Conservation (phyloP, 2,113 vertebrate genomes). For the Nibea coibor region DNA sequence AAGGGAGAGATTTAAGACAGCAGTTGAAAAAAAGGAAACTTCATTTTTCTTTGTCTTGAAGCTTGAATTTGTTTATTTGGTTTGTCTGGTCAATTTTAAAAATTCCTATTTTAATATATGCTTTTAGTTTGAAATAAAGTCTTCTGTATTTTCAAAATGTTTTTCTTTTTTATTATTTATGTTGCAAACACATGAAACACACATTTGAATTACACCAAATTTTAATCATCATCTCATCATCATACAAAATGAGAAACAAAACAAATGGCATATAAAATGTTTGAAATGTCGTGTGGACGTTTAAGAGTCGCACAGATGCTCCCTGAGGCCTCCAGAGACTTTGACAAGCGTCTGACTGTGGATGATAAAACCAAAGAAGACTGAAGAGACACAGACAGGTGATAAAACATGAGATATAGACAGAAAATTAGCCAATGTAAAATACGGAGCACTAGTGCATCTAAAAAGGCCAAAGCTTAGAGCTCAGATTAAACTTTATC, state of each 20-base stretch:
- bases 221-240: conserved; percentile 40
- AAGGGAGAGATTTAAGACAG: conserved; percentile 42
- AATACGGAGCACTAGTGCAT: background rate
- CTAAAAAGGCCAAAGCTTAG: background rate
- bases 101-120: conserved; percentile 78
- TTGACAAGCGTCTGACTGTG: background rate
- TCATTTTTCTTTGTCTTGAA: conserved; percentile 28
- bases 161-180: background rate
- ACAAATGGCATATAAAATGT: background rate
- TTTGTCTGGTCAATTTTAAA: conserved; percentile 41
- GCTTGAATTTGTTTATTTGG: conserved; percentile 66
- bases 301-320: conserved; percentile 10
- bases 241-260: conserved; percentile 32
- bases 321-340: conserved; percentile 49
- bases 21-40: conserved; percentile 10
- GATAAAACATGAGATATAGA: background rate
- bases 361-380: conserved; percentile 3
- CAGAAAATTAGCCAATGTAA: background rate
- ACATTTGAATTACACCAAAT: background rate
- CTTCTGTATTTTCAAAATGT: conserved; percentile 66
- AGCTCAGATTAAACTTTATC: background rate
- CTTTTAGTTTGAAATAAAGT: conserved; percentile 77
- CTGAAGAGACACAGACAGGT: background rate
- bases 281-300: conserved; percentile 2
- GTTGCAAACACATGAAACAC: conserved; percentile 16